Evolutionary conservation across 2,797 vertebrate genomes (phyloP).

Genomic region (Acrossocheilus wenchowensis): DNA sequence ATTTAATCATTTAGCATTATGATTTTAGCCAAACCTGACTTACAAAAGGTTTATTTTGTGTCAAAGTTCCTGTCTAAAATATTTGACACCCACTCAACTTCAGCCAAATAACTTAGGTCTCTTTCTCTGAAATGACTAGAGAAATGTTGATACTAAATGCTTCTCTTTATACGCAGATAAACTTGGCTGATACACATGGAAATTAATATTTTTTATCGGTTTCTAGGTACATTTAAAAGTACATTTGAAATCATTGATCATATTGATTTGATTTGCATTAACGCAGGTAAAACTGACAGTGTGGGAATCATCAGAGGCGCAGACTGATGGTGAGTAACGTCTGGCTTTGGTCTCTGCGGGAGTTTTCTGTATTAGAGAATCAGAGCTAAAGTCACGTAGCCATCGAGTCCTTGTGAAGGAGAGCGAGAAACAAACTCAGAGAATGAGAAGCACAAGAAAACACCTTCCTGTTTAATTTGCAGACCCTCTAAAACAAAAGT

Average conservation of each 20-base stretch:
- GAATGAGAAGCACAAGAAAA: conserved; percentile 39
- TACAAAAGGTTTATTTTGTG: neutral
- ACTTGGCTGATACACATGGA: neutral
- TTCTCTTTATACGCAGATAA: neutral
- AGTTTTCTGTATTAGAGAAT: conserved; percentile 65
- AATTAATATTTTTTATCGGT: neutral
- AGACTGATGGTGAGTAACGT: conserved; percentile 13
- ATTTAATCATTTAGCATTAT: neutral
- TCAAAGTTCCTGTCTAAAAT: too few species aligned
- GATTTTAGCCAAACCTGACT: neutral
- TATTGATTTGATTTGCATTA: neutral
- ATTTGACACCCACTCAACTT: neutral
- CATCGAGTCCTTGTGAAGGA: conserved; percentile 52
- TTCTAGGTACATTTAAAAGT: neutral
- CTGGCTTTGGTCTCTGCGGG: conserved; percentile 53
- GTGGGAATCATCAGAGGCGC: neutral
- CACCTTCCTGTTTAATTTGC: conserved; percentile 70
- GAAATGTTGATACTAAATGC: neutral
- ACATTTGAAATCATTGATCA: neutral
- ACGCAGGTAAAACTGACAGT: neutral
- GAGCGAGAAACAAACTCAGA: conserved; percentile 41
- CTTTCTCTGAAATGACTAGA: neutral
- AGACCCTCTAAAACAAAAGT: conserved; percentile 69
- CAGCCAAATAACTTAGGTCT: neutral
- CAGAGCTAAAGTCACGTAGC: conserved; percentile 71